A percentile compares a stretch with the other conserved stretches of the same genome.
phyloP scores from a whole-genome alignment of 2,797 vertebrate genomes.

The Bothrops alternatus region DNA sequence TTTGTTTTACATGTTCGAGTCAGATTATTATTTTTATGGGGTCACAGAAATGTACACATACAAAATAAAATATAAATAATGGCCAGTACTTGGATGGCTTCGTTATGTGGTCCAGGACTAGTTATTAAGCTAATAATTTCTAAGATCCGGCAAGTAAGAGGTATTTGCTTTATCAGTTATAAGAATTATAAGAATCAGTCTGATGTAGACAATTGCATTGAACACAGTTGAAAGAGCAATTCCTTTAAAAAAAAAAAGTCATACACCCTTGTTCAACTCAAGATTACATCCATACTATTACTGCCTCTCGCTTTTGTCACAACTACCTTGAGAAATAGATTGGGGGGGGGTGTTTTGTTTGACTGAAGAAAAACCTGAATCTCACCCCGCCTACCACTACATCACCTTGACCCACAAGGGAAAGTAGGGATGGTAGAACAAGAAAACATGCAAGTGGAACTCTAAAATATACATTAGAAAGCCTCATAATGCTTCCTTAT shows the following conservation, averaged over 20 bases:
- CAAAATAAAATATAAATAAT: constrained; percentile 56
- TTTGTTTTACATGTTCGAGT: constrained; percentile 50
- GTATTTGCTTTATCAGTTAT: neutral
- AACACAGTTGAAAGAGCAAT: neutral
- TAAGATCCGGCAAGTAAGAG: neutral
- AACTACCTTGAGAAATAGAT: neutral
- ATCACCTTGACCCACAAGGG: neutral
- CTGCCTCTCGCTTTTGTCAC: neutral
- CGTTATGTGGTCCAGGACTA: constrained; percentile 5
- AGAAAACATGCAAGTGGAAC: neutral
- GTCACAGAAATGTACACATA: constrained; percentile 47
- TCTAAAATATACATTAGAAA: neutral
- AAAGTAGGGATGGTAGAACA: neutral
- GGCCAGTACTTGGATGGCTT: neutral
- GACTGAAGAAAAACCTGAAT: neutral
- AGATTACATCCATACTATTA: neutral
- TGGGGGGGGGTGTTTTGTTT: neutral
- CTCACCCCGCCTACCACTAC: neutral
- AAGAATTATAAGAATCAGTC: constrained; percentile 5
- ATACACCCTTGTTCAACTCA: neutral
- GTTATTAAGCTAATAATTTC: neutral
- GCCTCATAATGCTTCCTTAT: neutral
- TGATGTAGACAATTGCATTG: constrained; percentile 6
- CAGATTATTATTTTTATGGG: constrained; percentile 43
- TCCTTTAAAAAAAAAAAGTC: neutral